phyloP scores from a whole-genome alignment of 2,113 vertebrate genomes.

The Marmota monax region DNA sequence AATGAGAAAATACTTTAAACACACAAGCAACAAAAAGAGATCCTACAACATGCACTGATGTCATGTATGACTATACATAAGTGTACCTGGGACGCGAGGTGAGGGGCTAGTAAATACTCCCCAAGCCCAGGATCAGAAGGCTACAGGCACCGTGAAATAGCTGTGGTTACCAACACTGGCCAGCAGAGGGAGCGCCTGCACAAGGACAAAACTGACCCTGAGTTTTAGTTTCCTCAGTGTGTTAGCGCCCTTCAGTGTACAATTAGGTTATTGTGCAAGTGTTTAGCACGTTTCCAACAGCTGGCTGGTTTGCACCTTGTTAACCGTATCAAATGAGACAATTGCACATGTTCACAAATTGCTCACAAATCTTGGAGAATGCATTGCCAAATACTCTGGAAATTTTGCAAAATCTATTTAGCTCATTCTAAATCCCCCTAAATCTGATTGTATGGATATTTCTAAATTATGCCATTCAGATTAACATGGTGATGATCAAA shows the following conservation, averaged over 20 bases:
- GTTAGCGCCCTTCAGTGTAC: not conserved
- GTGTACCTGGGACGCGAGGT: too few relatives aligned
- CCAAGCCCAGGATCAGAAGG: not conserved
- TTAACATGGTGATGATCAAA: not conserved
- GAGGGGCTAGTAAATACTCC: not conserved
- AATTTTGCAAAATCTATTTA: not conserved
- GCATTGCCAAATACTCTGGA: not conserved
- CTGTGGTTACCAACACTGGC: not conserved
- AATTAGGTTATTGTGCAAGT: not conserved
- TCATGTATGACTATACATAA: not conserved
- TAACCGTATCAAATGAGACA: not conserved
- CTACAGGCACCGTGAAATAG: not conserved
- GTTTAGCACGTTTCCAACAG: not conserved
- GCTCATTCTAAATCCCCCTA: not conserved
- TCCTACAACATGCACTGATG: not conserved
- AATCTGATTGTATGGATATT: not conserved
- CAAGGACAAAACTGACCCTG: not conserved
- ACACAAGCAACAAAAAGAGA: not conserved
- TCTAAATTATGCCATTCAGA: not conserved
- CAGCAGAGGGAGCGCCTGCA: constrained; percentile 55
- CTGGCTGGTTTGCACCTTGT: not conserved
- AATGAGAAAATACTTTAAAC: not conserved
- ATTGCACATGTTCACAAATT: not conserved
- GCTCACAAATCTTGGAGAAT: not conserved
- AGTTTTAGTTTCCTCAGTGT: not conserved